Conservation (phyloP, 2,113 vertebrate genomes). For the Tragelaphus imberbis region DNA sequence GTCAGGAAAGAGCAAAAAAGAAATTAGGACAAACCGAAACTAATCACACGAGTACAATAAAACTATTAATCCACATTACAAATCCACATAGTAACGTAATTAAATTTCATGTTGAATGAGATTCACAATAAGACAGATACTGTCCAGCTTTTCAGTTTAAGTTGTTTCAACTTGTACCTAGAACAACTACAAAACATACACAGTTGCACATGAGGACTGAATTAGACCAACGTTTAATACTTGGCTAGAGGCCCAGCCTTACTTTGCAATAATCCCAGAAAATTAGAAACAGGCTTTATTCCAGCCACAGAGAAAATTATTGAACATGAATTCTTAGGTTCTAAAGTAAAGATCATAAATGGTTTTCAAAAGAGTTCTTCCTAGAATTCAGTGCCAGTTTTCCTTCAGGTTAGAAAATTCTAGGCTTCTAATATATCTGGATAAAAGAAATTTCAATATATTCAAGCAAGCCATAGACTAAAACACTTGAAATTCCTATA, state of each 20-base stretch:
- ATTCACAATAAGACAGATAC: slow-evolving; percentile 71
- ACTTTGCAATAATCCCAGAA: neutral
- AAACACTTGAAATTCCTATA: neutral
- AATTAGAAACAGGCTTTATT: slow-evolving; percentile 8
- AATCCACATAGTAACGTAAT: slow-evolving; percentile 79
- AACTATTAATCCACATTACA: slow-evolving; percentile 90
- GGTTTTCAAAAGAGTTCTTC: neutral
- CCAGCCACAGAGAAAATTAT: neutral
- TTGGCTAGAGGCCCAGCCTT: neutral
- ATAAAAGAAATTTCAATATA: neutral
- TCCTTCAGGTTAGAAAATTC: neutral
- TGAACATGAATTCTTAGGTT: neutral
- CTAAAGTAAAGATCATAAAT: neutral
- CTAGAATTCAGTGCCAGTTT: neutral
- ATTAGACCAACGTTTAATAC: slow-evolving; percentile 36
- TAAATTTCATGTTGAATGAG: slow-evolving; percentile 77
- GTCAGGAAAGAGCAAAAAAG: slow-evolving; percentile 86
- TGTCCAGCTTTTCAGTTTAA: slow-evolving; percentile 15
- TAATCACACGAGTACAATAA: slow-evolving; percentile 82
- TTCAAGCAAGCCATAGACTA: neutral
- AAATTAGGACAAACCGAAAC: slow-evolving; percentile 90
- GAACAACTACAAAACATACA: slow-evolving; percentile 31
- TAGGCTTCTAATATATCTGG: neutral
- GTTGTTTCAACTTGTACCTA: slow-evolving; percentile 54
- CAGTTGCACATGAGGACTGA: neutral